A percentile compares a stretch with the other conserved stretches of the same genome.
phyloP scores from a whole-genome alignment of 2,113 vertebrate genomes.

The Pipra filicauda region DNA sequence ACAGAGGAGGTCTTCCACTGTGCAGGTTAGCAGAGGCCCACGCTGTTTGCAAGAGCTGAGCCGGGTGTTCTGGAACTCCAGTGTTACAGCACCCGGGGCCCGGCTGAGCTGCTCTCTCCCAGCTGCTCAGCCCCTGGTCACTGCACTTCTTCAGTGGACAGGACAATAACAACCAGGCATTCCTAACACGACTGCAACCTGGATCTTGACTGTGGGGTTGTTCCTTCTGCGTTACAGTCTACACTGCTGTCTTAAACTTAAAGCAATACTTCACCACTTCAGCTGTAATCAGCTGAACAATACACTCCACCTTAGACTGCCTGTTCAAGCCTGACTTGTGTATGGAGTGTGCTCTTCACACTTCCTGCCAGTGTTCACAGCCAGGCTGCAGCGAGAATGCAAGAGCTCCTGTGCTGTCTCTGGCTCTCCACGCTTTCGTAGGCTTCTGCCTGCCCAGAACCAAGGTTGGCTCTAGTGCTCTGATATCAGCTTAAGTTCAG shows the following conservation, averaged over 20 bases:
- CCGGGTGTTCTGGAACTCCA: background rate
- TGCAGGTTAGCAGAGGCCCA: background rate
- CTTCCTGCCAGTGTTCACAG: constrained; percentile 3
- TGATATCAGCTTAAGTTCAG: background rate
- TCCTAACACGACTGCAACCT: background rate
- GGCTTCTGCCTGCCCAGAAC: background rate
- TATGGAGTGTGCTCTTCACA: background rate
- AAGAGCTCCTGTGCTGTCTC: background rate
- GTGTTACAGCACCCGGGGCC: background rate
- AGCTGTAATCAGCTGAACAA: background rate
- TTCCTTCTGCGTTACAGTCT: background rate
- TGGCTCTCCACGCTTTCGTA: background rate
- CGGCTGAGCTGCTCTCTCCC: background rate
- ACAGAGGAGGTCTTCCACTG: background rate
- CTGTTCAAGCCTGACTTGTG: background rate
- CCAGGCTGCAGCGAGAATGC: background rate
- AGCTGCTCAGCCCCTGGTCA: background rate
- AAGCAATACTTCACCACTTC: background rate
- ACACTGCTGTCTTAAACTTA: background rate
- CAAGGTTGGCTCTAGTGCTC: background rate
- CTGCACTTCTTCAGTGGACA: background rate
- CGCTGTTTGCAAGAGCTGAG: background rate
- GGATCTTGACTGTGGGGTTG: background rate
- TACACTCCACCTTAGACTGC: background rate
- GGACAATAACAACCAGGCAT: background rate